A percentile compares a stretch with the other conserved stretches of the same genome.
Conservation (phyloP, 2,113 vertebrate genomes). For the Tragelaphus strepsiceros region DNA sequence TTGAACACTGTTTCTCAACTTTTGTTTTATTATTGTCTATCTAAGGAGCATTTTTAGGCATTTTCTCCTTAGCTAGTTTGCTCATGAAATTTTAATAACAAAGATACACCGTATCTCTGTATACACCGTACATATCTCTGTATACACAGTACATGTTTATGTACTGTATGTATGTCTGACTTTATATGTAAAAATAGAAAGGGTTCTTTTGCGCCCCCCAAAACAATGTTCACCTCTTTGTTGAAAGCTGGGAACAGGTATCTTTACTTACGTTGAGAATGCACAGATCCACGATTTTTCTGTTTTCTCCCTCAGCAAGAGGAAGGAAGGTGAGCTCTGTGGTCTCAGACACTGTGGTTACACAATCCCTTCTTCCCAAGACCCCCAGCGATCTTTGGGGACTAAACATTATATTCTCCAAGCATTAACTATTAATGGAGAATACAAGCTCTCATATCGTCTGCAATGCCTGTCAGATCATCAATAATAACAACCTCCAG, state of each 20-base stretch:
- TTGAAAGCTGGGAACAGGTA: not conserved
- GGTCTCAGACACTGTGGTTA: not conserved
- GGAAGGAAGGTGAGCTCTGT: not conserved
- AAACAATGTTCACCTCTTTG: not conserved
- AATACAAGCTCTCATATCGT: not conserved
- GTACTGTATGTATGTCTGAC: not conserved
- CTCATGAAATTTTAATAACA: not conserved
- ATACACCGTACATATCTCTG: not conserved
- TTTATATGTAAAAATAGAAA: not conserved
- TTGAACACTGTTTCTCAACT: not conserved
- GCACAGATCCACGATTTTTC: conserved; percentile 13
- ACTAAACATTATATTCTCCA: not conserved
- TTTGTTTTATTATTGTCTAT: not conserved
- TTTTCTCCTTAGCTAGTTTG: not conserved
- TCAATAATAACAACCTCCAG: not conserved
- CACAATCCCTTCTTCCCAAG: not conserved
- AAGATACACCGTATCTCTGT: not conserved
- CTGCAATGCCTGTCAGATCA: not conserved
- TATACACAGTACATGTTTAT: not conserved
- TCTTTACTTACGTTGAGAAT: not conserved
- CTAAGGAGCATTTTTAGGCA: not conserved
- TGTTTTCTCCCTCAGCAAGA: not conserved
- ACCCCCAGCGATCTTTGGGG: not conserved
- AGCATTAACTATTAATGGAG: not conserved
- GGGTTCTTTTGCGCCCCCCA: not conserved